Evolutionary conservation across 2,888 invertebrate species (phyloP), one percentile per base, ranked within the genome.

Genomic region (Gortyna flavago): DNA sequence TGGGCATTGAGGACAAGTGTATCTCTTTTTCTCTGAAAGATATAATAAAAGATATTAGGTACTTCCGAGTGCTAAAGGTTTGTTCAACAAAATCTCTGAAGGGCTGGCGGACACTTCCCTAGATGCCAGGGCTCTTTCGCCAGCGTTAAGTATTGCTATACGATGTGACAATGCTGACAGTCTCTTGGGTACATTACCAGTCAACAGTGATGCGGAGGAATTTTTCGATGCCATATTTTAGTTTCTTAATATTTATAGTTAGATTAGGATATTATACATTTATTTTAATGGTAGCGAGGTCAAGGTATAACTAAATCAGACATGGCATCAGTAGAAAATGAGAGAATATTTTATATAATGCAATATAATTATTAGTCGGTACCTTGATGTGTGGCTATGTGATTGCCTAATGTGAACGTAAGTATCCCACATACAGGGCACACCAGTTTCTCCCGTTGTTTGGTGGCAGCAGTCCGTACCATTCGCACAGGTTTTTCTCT

Each of bases 361-460:
- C 0, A 41, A 41, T 59, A 59, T 54, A 61, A 25, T 41, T 51
- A 18, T 41, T 51, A 11, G 7, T 51, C n/a, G 66, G n/a, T 90
- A 97, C 97, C 97, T 94, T 96, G 95, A 92, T 97, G 97, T 35
- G 96, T 97, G 51, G 95, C 92, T 87, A 97, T 95, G 86, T 97
- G 97, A 83, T 96, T 96, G 61, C 96, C 95, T 71, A 97, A 90
- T 61, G 96, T 95, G 83, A 89, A 96, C 0, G 97, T 97, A 32
- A 97, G 93, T 87, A 97, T 96, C 35, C 97, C 97, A 90, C 97
- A 97, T 11, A 97, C 94, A 29, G 97, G 97, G 81, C 97, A 97
- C 0, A 97, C 96, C 79, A 96, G 93, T 89, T 97, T 97, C 82
- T 97, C 97, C 72, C 93, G 93, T 81, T 94, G 95, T 77, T 94